A percentile compares a stretch with the other conserved stretches of the same genome.
Evolutionary conservation across 2,888 invertebrate species (phyloP).

Genomic region (Dendrolimus pini): DNA sequence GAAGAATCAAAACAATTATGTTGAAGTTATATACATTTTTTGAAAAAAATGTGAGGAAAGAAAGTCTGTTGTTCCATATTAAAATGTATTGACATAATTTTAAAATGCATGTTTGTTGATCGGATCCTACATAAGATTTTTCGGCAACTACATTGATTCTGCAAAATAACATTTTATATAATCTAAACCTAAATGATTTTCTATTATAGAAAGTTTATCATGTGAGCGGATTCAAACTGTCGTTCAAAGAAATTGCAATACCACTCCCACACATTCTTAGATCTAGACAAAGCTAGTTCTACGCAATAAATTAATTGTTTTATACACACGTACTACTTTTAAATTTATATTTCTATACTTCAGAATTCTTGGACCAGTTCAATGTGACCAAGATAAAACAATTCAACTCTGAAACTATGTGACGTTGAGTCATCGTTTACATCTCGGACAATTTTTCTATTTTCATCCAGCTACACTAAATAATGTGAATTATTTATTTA

Average conservation of each 20-base stretch:
- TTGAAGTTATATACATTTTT: too few relatives aligned
- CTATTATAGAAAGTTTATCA: neutral
- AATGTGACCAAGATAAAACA: conserved; percentile 21
- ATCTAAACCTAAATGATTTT: too few relatives aligned
- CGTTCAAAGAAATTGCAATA: neutral
- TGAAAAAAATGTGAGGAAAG: too few relatives aligned
- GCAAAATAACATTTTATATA: too few relatives aligned
- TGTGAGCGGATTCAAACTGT: neutral
- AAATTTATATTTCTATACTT: conserved; percentile 3
- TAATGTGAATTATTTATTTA: conserved; percentile 1
- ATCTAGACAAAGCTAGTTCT: neutral
- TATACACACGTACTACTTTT: neutral
- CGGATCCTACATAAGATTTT: too few relatives aligned
- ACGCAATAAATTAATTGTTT: neutral
- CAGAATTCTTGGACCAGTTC: conserved; percentile 11
- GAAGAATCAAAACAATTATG: too few relatives aligned
- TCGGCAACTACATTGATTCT: too few relatives aligned
- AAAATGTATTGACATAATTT: too few relatives aligned
- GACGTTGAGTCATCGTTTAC: conserved; percentile 39
- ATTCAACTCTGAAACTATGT: conserved; percentile 32
- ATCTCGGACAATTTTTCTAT: conserved; percentile 33
- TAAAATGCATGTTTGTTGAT: too few relatives aligned
- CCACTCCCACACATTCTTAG: neutral
- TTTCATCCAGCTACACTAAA: conserved; percentile 33
- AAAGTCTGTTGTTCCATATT: too few relatives aligned